These are phyloP conservation scores for Elmis aenea DNA, from an alignment of 2,888 invertebrate genomes.

Conservation along the genomic window DNA sequence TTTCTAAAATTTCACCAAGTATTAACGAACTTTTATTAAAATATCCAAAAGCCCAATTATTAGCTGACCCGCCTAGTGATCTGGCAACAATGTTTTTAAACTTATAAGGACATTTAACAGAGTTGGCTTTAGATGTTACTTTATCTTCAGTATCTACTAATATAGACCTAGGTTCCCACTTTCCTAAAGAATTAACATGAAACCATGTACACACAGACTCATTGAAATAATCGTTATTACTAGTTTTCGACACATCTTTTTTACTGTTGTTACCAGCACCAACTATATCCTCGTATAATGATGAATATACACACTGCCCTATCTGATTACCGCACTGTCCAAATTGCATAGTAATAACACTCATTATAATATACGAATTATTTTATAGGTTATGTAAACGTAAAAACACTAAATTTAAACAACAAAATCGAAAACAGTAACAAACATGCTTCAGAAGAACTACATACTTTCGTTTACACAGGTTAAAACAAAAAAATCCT, in stretches of 20 bases:
- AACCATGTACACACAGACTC: slow-evolving; percentile 47
- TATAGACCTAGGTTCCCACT: slow-evolving; percentile 45
- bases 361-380: slow-evolving; percentile 26
- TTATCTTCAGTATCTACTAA: slow-evolving; percentile 52
- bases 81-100: slow-evolving; percentile 44
- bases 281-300: slow-evolving; percentile 42
- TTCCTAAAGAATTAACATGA: slow-evolving; percentile 35
- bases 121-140: slow-evolving; percentile 39
- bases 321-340: slow-evolving; percentile 56
- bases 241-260: slow-evolving; percentile 29
- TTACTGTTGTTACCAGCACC: slow-evolving; percentile 23
- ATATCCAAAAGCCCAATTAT: slow-evolving; percentile 55
- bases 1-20: slow-evolving; percentile 40
- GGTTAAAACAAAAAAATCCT: no score
- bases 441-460: no score
- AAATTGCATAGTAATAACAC: slow-evolving; percentile 48
- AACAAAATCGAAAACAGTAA: no score
- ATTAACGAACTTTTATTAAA: slow-evolving; percentile 42
- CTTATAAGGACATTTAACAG: slow-evolving; percentile 35
- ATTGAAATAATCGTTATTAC: slow-evolving; percentile 38
- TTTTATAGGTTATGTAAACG: no score
- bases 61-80: slow-evolving; percentile 48
- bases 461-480: no score
- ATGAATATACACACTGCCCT: slow-evolving; percentile 46
- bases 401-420: no score